Percentiles rank a stretch among this genome's conserved stretches.
These are phyloP conservation scores for Drosophila saltans DNA, from an alignment of 1,140 invertebrate genomes.

Conservation along the genomic window DNA sequence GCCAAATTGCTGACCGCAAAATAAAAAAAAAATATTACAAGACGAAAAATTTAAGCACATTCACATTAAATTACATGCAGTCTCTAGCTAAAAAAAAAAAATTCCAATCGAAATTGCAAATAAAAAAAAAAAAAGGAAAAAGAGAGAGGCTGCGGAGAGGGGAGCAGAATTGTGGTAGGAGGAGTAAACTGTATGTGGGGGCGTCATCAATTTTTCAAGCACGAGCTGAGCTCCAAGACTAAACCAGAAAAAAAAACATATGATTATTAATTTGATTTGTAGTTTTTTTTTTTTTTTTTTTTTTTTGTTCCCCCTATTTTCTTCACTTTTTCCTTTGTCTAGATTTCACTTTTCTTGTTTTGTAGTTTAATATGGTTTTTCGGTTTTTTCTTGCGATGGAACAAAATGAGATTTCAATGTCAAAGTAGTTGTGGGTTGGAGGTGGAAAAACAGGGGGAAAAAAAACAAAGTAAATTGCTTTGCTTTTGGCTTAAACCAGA, in stretches of 20 bases:
- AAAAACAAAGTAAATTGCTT: slow-evolving; percentile 14
- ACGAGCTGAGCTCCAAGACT: not conserved
- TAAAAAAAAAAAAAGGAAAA: not conserved
- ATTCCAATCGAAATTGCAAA: slow-evolving; percentile 19
- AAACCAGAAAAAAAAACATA: slow-evolving; percentile 21
- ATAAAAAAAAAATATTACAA: slow-evolving; percentile 11
- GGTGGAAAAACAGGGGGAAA: no score
- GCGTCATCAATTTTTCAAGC: slow-evolving; percentile 4
- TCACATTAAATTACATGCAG: slow-evolving; percentile 37
- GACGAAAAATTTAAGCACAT: not conserved
- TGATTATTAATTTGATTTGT: slow-evolving; percentile 80
- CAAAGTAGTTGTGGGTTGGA: slow-evolving; percentile 33
- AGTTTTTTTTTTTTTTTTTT: slow-evolving; percentile 29
- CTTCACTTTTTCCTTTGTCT: slow-evolving; percentile 52
- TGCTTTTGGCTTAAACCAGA: not conserved
- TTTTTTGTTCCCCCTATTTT: slow-evolving; percentile 45
- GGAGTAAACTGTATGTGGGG: slow-evolving; percentile 9
- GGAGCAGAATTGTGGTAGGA: not conserved
- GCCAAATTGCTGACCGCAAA: slow-evolving; percentile 58
- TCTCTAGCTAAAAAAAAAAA: not conserved
- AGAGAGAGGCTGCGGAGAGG: not conserved
- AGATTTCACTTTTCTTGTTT: slow-evolving; percentile 69
- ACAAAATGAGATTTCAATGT: slow-evolving; percentile 64
- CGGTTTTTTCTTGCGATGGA: slow-evolving; percentile 25
- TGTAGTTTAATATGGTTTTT: slow-evolving; percentile 21